Percentiles rank a stretch among this genome's conserved stretches.
phyloP scores from a whole-genome alignment of 2,888 invertebrate genomes.

The Caprella mutica region DNA sequence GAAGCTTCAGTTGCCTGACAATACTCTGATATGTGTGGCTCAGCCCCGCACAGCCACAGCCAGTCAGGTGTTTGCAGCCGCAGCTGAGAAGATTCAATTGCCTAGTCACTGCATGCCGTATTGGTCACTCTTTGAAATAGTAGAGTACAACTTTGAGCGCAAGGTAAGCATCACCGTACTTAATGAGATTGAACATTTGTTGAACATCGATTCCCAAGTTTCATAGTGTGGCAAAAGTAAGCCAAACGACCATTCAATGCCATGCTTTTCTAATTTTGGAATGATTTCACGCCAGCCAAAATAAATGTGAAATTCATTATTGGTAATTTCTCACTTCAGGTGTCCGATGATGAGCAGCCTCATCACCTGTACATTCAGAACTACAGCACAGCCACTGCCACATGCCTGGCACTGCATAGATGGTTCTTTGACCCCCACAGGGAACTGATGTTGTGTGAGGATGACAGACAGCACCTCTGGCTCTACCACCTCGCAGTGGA shows the following conservation, averaged over 20 bases:
- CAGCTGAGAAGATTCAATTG: conserved; percentile 71
- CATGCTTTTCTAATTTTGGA: no score
- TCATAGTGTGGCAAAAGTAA: no score
- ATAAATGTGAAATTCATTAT: no score
- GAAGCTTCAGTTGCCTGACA: conserved; percentile 74
- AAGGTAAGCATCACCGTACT: conserved; percentile 2
- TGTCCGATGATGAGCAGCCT: conserved; percentile 85
- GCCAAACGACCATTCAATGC: no score
- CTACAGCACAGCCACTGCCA: conserved; percentile 92
- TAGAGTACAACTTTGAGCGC: conserved; percentile 79
- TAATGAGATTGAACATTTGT: no score
- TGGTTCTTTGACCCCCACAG: conserved; percentile 68
- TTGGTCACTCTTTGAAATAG: conserved; percentile 93
- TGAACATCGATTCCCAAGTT: no score
- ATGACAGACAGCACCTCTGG: conserved; percentile 27
- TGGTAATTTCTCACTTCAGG: conserved; percentile 44
- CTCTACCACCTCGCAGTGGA: conserved; percentile 58
- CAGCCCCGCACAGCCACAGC: conserved; percentile 79
- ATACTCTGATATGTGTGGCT: conserved; percentile 75
- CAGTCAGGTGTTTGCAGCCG: conserved; percentile 77
- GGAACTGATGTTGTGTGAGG: conserved; percentile 30
- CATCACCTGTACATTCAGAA: conserved; percentile 98
- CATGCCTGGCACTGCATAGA: conserved; percentile 76
- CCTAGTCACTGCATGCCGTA: conserved; percentile 69
- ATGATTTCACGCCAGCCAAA: no score